phyloP scores from a whole-genome alignment of 2,113 vertebrate genomes.

The Eublepharis macularius region DNA sequence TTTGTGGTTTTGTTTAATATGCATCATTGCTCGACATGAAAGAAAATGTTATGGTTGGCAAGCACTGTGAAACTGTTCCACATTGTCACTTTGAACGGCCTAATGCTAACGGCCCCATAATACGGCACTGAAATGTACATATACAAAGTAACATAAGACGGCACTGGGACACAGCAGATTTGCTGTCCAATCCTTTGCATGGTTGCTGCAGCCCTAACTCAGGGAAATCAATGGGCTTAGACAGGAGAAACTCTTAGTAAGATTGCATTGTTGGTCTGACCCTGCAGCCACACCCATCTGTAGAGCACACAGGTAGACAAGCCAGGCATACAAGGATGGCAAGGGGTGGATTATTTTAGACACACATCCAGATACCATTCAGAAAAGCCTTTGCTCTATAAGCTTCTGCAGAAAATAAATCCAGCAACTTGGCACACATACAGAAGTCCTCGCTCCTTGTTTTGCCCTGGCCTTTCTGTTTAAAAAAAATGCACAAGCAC shows the following conservation, averaged over 20 bases:
- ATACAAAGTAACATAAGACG: neutral
- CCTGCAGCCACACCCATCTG: neutral
- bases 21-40: slow-evolving; percentile 35
- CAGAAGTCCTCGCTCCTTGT: neutral
- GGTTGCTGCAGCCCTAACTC: too few species aligned
- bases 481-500: neutral
- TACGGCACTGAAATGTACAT: neutral
- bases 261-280: neutral
- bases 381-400: too few species aligned
- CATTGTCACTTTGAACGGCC: neutral
- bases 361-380: neutral
- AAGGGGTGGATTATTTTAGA: neutral
- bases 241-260: too few species aligned
- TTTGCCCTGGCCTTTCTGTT: neutral
- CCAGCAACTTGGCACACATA: neutral
- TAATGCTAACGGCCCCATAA: neutral
- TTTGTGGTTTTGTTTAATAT: slow-evolving; percentile 56
- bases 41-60: slow-evolving; percentile 12
- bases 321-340: neutral
- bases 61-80: neutral
- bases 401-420: neutral
- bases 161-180: neutral
- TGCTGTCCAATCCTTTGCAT: too few species aligned
- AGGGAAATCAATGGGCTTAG: too few species aligned
- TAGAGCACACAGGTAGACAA: neutral